Evolutionary conservation across 92 coral and sea anemone genomes (phyloP).

Genomic region (Epizoanthus illoricatus): DNA sequence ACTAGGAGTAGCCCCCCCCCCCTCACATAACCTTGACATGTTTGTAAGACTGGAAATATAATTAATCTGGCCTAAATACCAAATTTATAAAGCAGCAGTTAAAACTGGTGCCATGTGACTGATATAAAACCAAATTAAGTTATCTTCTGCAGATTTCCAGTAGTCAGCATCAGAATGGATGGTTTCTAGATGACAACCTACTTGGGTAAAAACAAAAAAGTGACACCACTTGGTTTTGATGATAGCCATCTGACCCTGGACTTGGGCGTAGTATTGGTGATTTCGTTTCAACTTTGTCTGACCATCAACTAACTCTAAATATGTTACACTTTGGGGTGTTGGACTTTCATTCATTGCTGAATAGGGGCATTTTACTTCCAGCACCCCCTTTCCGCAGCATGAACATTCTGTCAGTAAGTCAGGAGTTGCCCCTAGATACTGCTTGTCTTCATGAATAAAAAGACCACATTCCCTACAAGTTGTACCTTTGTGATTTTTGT

Average conservation of each 20-base stretch:
- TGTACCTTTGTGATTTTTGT: constrained; percentile 15
- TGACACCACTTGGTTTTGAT: constrained; percentile 47
- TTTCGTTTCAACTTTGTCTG: constrained; percentile 14
- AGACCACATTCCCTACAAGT: constrained; percentile 25
- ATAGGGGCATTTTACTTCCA: constrained; percentile 9
- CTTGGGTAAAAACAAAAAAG: constrained; percentile 36
- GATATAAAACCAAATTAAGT: constrained; percentile 47
- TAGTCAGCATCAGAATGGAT: constrained; percentile 46
- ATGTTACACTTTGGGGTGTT: constrained; percentile 3
- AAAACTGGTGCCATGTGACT: constrained; percentile 38
- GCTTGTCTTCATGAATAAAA: constrained; percentile 14
- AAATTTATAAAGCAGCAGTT: too few species aligned
- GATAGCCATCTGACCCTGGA: constrained; percentile 46
- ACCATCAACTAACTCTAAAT: background rate
- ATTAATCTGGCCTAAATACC: too few species aligned
- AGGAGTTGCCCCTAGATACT: constrained; percentile 26
- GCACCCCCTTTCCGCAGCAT: constrained; percentile 12
- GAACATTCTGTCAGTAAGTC: constrained; percentile 3
- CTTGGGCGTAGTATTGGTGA: constrained; percentile 45
- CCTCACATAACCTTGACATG: too few species aligned
- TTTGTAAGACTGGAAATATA: too few species aligned
- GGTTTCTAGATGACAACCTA: constrained; percentile 34
- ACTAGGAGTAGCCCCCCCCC: too few species aligned
- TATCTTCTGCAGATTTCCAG: constrained; percentile 51
- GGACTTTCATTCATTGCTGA: background rate